phyloP scores from a whole-genome alignment of 2,113 vertebrate genomes.

The Gila orcuttii region DNA sequence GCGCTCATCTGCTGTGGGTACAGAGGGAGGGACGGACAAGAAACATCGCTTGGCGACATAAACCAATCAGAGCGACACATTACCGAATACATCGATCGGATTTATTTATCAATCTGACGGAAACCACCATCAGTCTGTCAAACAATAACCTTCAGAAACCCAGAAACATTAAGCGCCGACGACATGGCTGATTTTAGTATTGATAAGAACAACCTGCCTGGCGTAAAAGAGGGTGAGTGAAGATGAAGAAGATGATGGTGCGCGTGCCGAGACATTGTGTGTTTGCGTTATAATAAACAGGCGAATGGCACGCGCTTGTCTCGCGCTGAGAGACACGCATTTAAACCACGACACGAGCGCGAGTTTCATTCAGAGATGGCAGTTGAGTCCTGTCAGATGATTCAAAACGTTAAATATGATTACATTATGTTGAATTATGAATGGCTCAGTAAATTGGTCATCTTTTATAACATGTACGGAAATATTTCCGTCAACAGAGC shows the following conservation, averaged over 20 bases:
- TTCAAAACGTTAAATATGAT: neutral
- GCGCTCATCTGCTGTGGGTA: neutral
- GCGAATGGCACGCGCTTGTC: neutral
- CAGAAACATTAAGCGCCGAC: slow-evolving; percentile 64
- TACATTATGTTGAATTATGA: neutral
- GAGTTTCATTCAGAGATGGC: neutral
- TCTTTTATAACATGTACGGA: neutral
- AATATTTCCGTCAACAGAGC: neutral
- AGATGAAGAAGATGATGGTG: slow-evolving; percentile 12
- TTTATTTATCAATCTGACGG: slow-evolving; percentile 58
- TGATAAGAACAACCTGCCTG: slow-evolving; percentile 79
- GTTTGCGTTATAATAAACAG: slow-evolving; percentile 9
- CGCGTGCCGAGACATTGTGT: neutral
- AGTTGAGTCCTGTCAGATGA: neutral
- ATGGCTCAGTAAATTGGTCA: neutral
- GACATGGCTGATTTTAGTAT: slow-evolving; percentile 81
- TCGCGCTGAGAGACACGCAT: neutral
- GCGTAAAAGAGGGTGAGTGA: slow-evolving; percentile 81
- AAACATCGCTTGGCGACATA: slow-evolving; percentile 61
- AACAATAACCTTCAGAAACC: slow-evolving; percentile 67
- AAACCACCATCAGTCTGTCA: slow-evolving; percentile 66
- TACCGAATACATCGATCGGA: slow-evolving; percentile 68
- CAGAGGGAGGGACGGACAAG: slow-evolving; percentile 39
- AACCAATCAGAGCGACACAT: slow-evolving; percentile 71
- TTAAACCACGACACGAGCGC: neutral